These are phyloP conservation scores for Enteromius thamalakanensis DNA, from an alignment of 2,797 vertebrate genomes.

Conservation along the genomic window DNA sequence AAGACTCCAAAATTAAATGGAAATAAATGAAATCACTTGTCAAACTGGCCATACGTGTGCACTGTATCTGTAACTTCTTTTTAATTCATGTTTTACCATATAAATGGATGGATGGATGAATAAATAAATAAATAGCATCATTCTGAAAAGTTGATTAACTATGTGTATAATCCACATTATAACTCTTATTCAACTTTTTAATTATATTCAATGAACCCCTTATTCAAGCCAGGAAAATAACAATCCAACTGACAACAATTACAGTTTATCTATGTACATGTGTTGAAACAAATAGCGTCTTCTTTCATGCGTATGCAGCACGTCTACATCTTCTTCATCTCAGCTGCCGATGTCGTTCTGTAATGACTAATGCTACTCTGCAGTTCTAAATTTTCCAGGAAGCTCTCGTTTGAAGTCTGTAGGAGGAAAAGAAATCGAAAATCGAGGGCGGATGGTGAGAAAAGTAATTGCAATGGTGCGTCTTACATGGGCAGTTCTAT, in stretches of 20 bases:
- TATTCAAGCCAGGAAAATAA: background rate
- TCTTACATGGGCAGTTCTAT: constrained; percentile 37
- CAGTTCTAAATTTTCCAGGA: constrained; percentile 24
- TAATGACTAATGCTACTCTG: constrained; percentile 42
- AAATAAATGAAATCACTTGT: background rate
- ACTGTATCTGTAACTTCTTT: background rate
- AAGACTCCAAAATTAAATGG: background rate
- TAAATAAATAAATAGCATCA: background rate
- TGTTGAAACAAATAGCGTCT: background rate
- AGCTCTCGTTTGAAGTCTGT: constrained; percentile 30
- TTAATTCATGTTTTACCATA: background rate
- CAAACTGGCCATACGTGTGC: background rate
- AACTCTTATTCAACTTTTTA: background rate
- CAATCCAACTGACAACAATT: background rate
- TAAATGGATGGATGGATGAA: too few relatives aligned
- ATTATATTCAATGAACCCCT: background rate
- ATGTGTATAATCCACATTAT: background rate
- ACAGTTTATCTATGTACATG: background rate
- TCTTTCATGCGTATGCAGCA: background rate
- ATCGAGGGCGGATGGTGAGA: constrained; percentile 40
- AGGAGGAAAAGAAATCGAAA: constrained; percentile 36
- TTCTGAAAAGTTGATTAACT: background rate
- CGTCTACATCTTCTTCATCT: background rate
- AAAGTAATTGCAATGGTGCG: constrained; percentile 39
- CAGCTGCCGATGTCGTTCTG: constrained; percentile 13